These are phyloP conservation scores for Phrixothrix hirtus DNA, from an alignment of 2,888 invertebrate genomes.

Conservation along the genomic window DNA sequence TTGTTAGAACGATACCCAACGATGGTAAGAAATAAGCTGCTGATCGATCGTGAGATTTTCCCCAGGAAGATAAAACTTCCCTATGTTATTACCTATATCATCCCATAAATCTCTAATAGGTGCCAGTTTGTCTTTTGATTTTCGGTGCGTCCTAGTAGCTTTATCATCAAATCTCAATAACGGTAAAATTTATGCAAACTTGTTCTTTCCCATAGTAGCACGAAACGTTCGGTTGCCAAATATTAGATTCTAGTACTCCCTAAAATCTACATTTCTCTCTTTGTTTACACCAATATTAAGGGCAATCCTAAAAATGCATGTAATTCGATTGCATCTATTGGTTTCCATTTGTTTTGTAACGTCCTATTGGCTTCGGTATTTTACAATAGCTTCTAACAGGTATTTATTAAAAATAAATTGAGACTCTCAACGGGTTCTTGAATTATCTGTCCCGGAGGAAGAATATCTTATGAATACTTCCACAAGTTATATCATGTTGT, in stretches of 20 bases:
- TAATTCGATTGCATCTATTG: too few relatives aligned
- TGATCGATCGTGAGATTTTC: constrained; percentile 4
- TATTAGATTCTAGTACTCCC: constrained; percentile 13
- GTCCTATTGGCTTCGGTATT: background rate
- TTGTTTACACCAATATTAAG: too few relatives aligned
- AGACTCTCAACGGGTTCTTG: constrained; percentile 1
- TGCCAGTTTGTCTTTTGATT: constrained; percentile 1
- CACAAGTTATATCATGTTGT: constrained; percentile 9
- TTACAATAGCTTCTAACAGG: too few relatives aligned
- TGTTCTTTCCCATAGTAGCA: constrained; percentile 9
- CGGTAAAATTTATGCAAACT: background rate
- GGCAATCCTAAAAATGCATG: too few relatives aligned
- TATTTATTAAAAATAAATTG: background rate
- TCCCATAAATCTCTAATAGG: constrained; percentile 1
- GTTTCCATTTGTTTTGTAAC: constrained; percentile 13
- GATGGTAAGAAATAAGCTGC: too few relatives aligned
- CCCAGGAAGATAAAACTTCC: constrained; percentile 5
- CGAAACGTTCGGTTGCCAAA: constrained; percentile 13
- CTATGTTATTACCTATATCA: background rate
- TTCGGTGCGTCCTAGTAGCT: background rate
- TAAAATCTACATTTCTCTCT: constrained; percentile 15
- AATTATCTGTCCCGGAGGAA: constrained; percentile 11
- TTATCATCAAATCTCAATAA: constrained; percentile 1
- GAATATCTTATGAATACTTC: constrained; percentile 10
- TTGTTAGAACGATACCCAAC: too few relatives aligned